These are phyloP conservation scores for Laothoe populi DNA, from an alignment of 2,888 invertebrate species.

Conservation along the genomic window DNA sequence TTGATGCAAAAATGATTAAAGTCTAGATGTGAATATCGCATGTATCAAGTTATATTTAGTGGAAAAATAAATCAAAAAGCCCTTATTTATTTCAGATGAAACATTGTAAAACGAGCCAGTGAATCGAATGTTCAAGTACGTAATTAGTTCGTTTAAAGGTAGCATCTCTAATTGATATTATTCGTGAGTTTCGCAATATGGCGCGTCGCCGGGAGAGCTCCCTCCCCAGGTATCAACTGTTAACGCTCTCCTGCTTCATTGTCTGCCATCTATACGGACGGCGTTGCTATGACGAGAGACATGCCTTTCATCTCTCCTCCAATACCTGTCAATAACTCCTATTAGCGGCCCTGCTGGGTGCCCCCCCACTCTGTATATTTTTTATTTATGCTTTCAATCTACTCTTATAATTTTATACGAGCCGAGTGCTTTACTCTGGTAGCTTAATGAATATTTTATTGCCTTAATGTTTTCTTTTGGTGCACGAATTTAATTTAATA, in stretches of 20 bases:
- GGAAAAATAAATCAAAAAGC: not conserved
- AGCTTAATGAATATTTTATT: slow-evolving; percentile 21
- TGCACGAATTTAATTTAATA: slow-evolving; percentile 26
- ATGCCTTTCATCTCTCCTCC: slow-evolving; percentile 34
- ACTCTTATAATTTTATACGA: not conserved
- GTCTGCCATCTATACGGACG: slow-evolving; percentile 10
- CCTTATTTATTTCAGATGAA: not conserved
- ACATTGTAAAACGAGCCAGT: not conserved
- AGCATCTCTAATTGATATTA: slow-evolving; percentile 14
- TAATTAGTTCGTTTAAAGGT: slow-evolving; percentile 7
- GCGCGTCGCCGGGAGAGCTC: not conserved
- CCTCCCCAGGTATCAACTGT: not conserved
- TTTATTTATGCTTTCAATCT: slow-evolving; percentile 20
- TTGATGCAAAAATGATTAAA: not conserved
- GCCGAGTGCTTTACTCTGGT: slow-evolving; percentile 13
- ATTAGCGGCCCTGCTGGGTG: slow-evolving; percentile 7
- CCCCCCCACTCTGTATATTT: not conserved
- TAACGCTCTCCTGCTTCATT: slow-evolving; percentile 22
- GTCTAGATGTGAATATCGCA: not conserved
- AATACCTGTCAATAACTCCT: slow-evolving; percentile 30
- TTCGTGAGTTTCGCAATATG: not conserved
- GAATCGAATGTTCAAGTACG: not conserved
- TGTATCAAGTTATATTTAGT: too few species aligned
- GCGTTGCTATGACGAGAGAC: slow-evolving; percentile 64
- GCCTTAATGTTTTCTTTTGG: slow-evolving; percentile 14